Evolutionary conservation across 2,888 invertebrate species (phyloP), one percentile per base, ranked within the genome.

Genomic region (Boloria selene): DNA sequence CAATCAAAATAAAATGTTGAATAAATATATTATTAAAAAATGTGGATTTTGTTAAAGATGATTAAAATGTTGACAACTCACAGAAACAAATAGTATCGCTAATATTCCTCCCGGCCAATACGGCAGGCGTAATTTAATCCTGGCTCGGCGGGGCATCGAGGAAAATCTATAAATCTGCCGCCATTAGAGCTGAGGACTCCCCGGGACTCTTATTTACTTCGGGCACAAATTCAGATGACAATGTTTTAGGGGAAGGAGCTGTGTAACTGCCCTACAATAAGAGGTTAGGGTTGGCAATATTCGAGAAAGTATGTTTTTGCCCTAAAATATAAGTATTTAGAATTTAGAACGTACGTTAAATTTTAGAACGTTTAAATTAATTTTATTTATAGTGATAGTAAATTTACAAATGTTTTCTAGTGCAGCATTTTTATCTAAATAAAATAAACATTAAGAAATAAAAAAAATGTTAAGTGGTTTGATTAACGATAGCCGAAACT

Each of bases 121-220:
- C 88, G 87, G 83, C 84, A 77, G 81, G 84, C 84, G 91, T 91
- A 91, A 91, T 91, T 90, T 90, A 91, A 91, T 91, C 90, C 88
- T 79, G 77, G 80, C 90, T 77, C 90, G 84, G 85, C 86, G 91
- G 90, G 87, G 81, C 86, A 86, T 87, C 85, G 83, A 84, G 85
- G 89, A 88, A 91, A 92, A 92, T 92, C 91, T 92, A 92, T 92
- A 92, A 92, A 92, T 92, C 91, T 92, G 89, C 91, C 90, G 88
- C 91, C 91, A 92, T 92, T 92, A 91, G 86, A 86, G 79, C 74
- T 77, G 73, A 76, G 79, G 81, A 86, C 90, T 89, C 90, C 90
- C 90, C 88, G 81, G 89, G 89, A 91, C 88, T 91, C 90, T 90
- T 92, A 92, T 91, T 92, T 91, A 91, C 91, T 90, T 83, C 89